Conservation (phyloP, 2,888 invertebrate genomes). For the Ellobium chinense region DNA sequence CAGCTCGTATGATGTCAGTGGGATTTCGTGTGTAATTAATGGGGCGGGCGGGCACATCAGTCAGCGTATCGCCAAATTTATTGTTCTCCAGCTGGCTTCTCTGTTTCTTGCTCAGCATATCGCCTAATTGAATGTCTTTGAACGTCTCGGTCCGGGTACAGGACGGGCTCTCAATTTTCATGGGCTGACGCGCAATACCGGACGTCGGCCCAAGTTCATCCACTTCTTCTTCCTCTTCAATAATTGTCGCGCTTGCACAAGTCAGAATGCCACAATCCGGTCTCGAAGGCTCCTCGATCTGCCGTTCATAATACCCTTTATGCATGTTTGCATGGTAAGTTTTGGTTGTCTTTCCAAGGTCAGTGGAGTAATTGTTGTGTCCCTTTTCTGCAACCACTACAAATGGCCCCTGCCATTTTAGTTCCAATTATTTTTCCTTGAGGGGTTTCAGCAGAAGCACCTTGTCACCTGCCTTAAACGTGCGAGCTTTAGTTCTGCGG, state of each 20-base stretch:
- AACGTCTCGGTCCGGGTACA: not conserved
- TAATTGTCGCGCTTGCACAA: too few species aligned
- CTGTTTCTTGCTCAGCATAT: not conserved
- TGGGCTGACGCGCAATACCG: too few species aligned
- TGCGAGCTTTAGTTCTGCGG: not conserved
- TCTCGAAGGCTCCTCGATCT: too few species aligned
- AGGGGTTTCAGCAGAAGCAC: constrained; percentile 51
- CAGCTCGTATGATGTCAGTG: not conserved
- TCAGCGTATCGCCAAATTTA: not conserved
- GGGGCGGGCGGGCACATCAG: not conserved
- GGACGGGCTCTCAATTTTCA: not conserved
- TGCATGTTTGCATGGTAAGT: not conserved
- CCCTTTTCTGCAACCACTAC: too few species aligned
- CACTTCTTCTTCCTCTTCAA: too few species aligned
- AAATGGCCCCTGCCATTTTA: constrained; percentile 54
- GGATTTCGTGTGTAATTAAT: not conserved
- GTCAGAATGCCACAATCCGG: too few species aligned
- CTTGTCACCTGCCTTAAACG: constrained; percentile 45
- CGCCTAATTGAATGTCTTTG: not conserved
- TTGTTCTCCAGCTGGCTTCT: not conserved
- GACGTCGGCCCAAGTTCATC: too few species aligned
- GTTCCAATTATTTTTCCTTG: constrained; percentile 47
- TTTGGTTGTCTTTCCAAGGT: too few species aligned
- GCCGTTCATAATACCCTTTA: not conserved
- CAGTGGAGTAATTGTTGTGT: too few species aligned